Evolutionary conservation across 2,113 vertebrate genomes (phyloP), one percentile per base, ranked within the genome.

Genomic region (Syngnathus floridae): DNA sequence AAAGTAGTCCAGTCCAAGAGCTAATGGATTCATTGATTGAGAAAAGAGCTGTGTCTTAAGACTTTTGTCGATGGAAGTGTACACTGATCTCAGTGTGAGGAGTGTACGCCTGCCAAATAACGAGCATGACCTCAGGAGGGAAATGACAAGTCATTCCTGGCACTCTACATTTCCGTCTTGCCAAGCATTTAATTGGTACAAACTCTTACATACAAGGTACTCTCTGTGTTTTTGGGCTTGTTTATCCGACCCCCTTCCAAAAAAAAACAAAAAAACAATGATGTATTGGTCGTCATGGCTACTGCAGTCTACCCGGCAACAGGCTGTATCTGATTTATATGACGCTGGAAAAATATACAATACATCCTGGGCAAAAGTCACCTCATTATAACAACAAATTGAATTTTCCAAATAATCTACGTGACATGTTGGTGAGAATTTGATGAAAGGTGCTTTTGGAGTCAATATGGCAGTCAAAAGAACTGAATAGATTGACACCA

Each of bases 31-130:
- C 26, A 56, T 56, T 56, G 54, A 56, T 56, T 56, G 54, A 36
- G 36, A 56, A 56, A 56, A 56, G 26, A 17, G 54, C 54, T 35
- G 40, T 22, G 58, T 61, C 12, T 3, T 6, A 41, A 41, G n/a
- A 41, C 38, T 21, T 61, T 61, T 61, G 37, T 61, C 38, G 10
- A 38, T 38, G 35, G 11, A 22, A 41, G n/a, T 41, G 31, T 48
- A 65, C 54, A 68, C 41, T 67, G 66, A 65, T 64, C 35, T 52
- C 66, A 19, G 48, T 64, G 38, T 61, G 26, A 14, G 2, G 7
- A 59, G 37, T 38, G 37, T 37, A 1, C 12, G 22, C n/a, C 58
- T 60, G 37, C 37, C 37, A 41, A 40, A 41, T 41, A 38, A 60
- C 31, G 11, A 60, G 19, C 58, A 22, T 22, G 37, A 41, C 37